Evolutionary conservation across 2,797 vertebrate species (phyloP), one percentile per base, ranked within the genome.

Genomic region (Saxicola maurus): DNA sequence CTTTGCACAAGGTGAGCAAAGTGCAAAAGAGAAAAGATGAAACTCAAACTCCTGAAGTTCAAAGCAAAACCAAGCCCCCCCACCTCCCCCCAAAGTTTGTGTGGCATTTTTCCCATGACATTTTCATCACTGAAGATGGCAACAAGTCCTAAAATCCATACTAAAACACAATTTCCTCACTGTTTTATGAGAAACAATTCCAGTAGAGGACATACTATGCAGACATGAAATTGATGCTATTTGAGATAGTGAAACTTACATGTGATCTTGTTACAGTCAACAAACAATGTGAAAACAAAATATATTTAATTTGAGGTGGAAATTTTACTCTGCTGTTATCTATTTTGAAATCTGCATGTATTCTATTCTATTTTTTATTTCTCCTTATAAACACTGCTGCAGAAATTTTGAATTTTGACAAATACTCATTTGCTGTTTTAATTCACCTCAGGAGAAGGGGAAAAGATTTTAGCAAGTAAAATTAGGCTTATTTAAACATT

Each of bases 401-500:
- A 68, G 23, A 87, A 89, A 81, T 66, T 81, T 21, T 83, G 28
- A 82, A 81, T 86, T 86, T 92, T 83, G 37, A 62, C 33, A 62
- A 72, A 87, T 66, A 78, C 52, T 52, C 28, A 18, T 9, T 71
- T 86, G n/a, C 23, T 75, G 23, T 16, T 91, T 89, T 65, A 85
- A 68, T 68, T 59, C 7, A 74, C 21, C 37, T 66, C 40, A 38
- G 5, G 56, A 31, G 18, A 71, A 83, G 80, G 7, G 4, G 46
- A 75, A 40, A 72, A 62, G 2, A 49, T 49, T 89, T 94, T 75
- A 87, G 48, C 59, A 89, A 91, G 80, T 83, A 93, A 94, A 94
- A 87, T 79, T 40, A 69, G 78, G n/a, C 52, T 92, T 91, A 83
- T 82, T 91, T 87, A 93, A 94, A 84, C 24, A 35, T 59, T 92